Percentiles rank a stretch among this genome's conserved stretches.
phyloP scores from a whole-genome alignment of 2,113 vertebrate species.

The Eubucco bourcierii region DNA sequence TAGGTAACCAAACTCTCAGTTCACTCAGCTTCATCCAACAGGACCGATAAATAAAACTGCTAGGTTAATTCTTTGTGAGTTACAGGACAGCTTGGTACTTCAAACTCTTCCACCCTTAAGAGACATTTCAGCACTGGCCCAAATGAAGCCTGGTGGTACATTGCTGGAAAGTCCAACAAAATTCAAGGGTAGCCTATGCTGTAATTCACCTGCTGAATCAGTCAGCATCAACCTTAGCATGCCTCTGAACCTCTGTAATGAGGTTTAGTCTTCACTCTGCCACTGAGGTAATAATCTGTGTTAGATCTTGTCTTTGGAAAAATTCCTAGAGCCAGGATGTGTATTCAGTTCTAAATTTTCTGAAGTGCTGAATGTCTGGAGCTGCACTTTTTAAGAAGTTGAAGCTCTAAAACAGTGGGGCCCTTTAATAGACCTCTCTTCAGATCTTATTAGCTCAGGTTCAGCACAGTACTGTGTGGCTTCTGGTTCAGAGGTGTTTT shows the following conservation, averaged over 20 bases:
- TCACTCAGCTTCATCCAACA: background rate
- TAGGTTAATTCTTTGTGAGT: background rate
- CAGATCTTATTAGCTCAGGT: background rate
- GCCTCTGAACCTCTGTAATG: background rate
- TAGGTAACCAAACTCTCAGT: background rate
- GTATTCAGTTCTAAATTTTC: background rate
- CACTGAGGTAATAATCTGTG: background rate
- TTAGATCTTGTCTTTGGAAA: background rate
- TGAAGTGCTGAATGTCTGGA: background rate
- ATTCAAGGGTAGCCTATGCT: background rate
- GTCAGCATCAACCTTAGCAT: background rate
- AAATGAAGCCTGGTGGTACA: background rate
- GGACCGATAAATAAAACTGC: background rate
- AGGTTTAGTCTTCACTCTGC: background rate
- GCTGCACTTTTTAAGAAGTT: background rate
- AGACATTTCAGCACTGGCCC: background rate
- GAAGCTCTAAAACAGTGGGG: background rate
- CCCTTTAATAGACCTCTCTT: background rate
- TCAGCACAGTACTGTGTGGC: background rate
- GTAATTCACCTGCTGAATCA: background rate
- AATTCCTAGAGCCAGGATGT: background rate
- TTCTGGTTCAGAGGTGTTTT: conserved; percentile 17
- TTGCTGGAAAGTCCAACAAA: background rate
- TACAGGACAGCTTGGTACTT: background rate
- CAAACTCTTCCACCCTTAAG: background rate